Conservation (phyloP, 2,113 vertebrate species). For the Neopipo cinnamomea region DNA sequence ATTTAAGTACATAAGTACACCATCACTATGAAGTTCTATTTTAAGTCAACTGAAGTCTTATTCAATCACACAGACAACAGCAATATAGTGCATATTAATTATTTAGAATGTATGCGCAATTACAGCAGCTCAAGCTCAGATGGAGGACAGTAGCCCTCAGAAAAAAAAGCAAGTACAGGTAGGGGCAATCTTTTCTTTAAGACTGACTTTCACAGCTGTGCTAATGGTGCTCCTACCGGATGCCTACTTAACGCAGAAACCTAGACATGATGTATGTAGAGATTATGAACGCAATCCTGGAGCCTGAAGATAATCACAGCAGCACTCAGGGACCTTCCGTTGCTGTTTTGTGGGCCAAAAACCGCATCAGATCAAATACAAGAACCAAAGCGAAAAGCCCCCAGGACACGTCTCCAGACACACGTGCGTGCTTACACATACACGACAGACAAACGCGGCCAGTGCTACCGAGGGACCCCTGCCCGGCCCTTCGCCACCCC, state of each 20-base stretch:
- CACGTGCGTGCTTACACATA: not conserved
- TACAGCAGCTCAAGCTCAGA: not conserved
- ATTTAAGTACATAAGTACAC: not conserved
- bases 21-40: not conserved
- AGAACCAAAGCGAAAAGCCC: not conserved
- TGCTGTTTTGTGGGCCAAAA: not conserved
- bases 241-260: not conserved
- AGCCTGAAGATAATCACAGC: not conserved
- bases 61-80: not conserved
- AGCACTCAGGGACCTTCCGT: not conserved
- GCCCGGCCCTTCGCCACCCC: not conserved
- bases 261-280: not conserved
- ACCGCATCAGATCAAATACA: rapidly evolving
- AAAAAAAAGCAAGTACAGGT: not conserved
- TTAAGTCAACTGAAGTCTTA: not conserved
- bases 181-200: not conserved
- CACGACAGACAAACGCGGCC: not conserved
- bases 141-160: not conserved
- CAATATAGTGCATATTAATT: not conserved
- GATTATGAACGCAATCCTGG: not conserved
- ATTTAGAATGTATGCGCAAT: not conserved
- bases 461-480: rapidly evolving
- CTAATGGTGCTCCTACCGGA: not conserved
- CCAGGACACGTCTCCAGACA: not conserved
- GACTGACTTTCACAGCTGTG: not conserved